phyloP scores from a whole-genome alignment of 2,888 invertebrate genomes.

The Pteria penguin region DNA sequence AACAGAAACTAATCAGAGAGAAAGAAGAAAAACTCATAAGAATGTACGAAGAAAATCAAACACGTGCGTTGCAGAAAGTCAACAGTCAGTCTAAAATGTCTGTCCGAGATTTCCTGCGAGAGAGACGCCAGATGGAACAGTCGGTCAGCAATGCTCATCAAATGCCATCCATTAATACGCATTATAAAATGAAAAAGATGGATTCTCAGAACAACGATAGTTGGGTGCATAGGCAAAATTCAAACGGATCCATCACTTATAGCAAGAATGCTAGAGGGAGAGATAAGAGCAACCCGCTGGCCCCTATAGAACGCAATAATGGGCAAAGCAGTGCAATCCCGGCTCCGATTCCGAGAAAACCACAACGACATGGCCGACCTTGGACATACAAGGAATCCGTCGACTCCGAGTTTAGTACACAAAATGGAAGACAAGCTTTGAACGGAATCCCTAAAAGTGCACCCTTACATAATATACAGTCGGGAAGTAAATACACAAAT shows the following conservation, averaged over 20 bases:
- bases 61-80: constrained; percentile 54
- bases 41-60: constrained; percentile 68
- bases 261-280: constrained; percentile 58
- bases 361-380: constrained; percentile 58
- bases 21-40: constrained; percentile 71
- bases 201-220: constrained; percentile 18
- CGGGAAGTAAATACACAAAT: constrained; percentile 22
- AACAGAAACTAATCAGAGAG: constrained; percentile 67
- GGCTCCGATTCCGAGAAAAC: constrained; percentile 52
- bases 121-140: constrained; percentile 54
- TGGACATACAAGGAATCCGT: constrained; percentile 44
- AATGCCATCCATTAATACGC: constrained; percentile 60
- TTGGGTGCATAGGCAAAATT: constrained; percentile 25
- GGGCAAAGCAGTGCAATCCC: constrained; percentile 12
- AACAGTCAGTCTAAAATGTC: constrained; percentile 40
- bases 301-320: constrained; percentile 58
- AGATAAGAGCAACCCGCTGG: constrained; percentile 68
- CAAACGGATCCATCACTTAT: constrained; percentile 11
- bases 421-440: constrained; percentile 29
- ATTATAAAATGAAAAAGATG: constrained; percentile 56
- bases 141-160: constrained; percentile 38
- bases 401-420: too few species aligned
- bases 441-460: constrained; percentile 49
- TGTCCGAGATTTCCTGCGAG: constrained; percentile 65
- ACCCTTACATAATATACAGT: constrained; percentile 36